A percentile compares a stretch with the other conserved stretches of the same genome.
These are phyloP conservation scores for Drosophila prolongata DNA, from an alignment of 2,888 invertebrate species.

Conservation along the genomic window DNA sequence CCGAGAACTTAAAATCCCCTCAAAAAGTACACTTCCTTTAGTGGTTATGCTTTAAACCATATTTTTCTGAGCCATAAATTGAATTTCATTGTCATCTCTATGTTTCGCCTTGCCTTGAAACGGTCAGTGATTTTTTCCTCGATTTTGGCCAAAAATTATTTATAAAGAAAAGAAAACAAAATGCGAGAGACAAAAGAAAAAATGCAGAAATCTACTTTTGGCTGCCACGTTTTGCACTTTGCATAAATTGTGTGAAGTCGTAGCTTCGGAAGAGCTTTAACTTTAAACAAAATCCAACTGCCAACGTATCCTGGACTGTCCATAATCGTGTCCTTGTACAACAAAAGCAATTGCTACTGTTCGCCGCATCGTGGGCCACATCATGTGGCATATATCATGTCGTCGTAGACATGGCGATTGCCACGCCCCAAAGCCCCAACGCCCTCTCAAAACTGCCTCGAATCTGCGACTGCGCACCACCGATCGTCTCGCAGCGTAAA, in stretches of 20 bases:
- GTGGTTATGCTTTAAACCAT: constrained; percentile 16
- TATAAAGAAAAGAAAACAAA: constrained; percentile 47
- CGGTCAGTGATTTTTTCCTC: constrained; percentile 13
- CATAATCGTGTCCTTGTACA: constrained; percentile 81
- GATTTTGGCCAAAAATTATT: constrained; percentile 48
- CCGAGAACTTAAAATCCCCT: constrained; percentile 19
- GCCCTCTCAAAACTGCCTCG: constrained; percentile 22
- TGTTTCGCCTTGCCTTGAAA: constrained; percentile 32
- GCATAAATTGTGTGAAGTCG: constrained; percentile 69
- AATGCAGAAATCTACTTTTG: constrained; percentile 43
- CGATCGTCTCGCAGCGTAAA: constrained; percentile 50
- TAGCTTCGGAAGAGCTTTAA: neutral
- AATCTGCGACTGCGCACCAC: constrained; percentile 44
- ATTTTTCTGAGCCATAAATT: constrained; percentile 34
- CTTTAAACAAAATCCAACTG: neutral
- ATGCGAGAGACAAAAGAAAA: constrained; percentile 35
- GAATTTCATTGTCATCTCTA: constrained; percentile 65
- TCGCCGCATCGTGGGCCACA: constrained; percentile 69
- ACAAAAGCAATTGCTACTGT: constrained; percentile 83
- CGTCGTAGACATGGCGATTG: constrained; percentile 49
- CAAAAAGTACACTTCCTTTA: constrained; percentile 13
- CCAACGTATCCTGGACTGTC: constrained; percentile 53
- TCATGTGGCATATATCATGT: constrained; percentile 81
- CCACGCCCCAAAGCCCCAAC: constrained; percentile 68
- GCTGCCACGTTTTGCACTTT: constrained; percentile 75